Base-by-base conservation (phyloP, 2,888 invertebrate species). In the Imbricaverruca yamaguchii region DNA sequence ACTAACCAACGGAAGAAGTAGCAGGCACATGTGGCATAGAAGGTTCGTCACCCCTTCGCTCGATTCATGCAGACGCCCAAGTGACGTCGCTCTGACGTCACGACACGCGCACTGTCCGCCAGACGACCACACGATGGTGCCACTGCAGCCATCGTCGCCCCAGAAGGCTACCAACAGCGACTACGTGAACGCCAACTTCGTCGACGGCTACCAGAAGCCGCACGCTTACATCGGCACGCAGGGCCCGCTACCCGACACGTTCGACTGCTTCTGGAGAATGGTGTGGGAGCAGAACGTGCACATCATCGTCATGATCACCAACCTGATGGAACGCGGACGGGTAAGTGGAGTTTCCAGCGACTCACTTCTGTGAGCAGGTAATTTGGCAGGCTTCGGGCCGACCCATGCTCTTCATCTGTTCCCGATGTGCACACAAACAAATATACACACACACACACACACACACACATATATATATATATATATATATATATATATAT, bases 231-330 rank as follows among this genome's bases (percentile, higher is more conserved):
- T 98, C 85, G 97, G 83, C 59, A 84, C 84, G n/a, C 84, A 84
- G 78, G 84, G 97, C 1, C 97, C 97, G 1, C 89, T 97, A 85
- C 95, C 96, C 59, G 93, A 93, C 79, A 97, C 97, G 8, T 93
- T 97, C 86, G 94, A 94, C 87, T 95, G 96, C 84, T 97, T 97
- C 89, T 98, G 98, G 98, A 91, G 96, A 79, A 98, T 98, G 97
- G 93, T 98, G 85, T 97, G 97, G 96, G 97, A 97, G 86, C 97
- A 98, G 87, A 91, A 94, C 61, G 95, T 96, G 82, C 93, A 93
- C 86, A 95, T 97, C 81, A 93, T 98, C 85, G 96, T 98, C 83
- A 98, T 98, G 97, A 98, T 98, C 85, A 98, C 97, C 74, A 98
- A 98, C 89, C 91, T 98, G 81, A 94, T 96, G 82, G 97, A 98